phyloP scores from a whole-genome alignment of 2,888 invertebrate genomes.

The Athrips mouffetella region DNA sequence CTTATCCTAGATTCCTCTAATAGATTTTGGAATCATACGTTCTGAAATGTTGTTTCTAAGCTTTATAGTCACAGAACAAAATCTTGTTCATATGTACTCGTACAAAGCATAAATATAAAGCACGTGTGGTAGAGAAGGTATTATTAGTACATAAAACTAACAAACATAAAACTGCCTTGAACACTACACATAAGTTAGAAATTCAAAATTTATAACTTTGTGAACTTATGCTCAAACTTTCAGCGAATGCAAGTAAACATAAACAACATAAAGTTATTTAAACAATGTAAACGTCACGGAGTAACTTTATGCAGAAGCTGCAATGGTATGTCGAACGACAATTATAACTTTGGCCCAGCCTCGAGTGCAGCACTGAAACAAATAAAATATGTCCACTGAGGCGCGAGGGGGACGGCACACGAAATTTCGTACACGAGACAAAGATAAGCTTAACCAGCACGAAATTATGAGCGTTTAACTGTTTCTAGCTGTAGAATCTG shows the following conservation, averaged over 20 bases:
- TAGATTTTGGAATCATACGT: too few species aligned
- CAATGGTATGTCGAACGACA: constrained; percentile 74
- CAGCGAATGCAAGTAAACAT: constrained; percentile 38
- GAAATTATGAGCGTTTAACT: constrained; percentile 79
- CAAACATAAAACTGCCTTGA: too few species aligned
- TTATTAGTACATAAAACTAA: too few species aligned
- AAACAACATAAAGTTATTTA: constrained; percentile 67
- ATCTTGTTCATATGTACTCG: too few species aligned
- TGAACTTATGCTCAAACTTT: constrained; percentile 2
- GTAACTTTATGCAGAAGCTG: constrained; percentile 71
- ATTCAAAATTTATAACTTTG: background rate
- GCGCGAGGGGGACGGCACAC: constrained; percentile 66
- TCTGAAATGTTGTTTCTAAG: too few species aligned
- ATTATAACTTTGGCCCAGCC: constrained; percentile 75
- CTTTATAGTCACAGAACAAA: too few species aligned
- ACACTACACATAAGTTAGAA: too few species aligned
- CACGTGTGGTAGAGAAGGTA: too few species aligned
- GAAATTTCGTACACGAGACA: constrained; percentile 77
- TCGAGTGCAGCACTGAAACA: constrained; percentile 65
- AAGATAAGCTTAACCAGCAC: constrained; percentile 78
- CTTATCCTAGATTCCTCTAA: too few species aligned
- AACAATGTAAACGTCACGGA: constrained; percentile 66
- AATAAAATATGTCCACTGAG: constrained; percentile 74
- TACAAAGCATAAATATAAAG: too few species aligned
- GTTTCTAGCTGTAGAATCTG: constrained; percentile 79